phyloP scores from a whole-genome alignment of 2,113 vertebrate species.

The Bubalus kerabau region DNA sequence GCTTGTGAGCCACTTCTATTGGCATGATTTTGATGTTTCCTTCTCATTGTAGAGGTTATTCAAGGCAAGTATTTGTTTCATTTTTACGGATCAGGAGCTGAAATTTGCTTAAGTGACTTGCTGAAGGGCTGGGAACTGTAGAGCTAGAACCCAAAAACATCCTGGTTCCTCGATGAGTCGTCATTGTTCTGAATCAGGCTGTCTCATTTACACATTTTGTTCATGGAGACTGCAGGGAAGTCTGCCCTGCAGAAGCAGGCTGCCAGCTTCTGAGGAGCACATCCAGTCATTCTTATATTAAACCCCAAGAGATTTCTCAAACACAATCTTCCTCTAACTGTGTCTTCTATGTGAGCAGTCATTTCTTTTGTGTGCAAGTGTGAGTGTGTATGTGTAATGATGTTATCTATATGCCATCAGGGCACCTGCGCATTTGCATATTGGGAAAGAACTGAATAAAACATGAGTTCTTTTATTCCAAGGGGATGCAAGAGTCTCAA shows the following conservation, averaged over 20 bases:
- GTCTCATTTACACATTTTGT: not conserved
- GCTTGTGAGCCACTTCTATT: not conserved
- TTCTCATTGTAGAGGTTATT: not conserved
- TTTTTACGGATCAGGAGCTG: not conserved
- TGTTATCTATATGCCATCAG: constrained; percentile 61
- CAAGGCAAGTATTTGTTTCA: not conserved
- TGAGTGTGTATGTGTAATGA: constrained; percentile 49
- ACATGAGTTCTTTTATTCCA: constrained; percentile 66
- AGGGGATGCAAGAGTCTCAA: constrained; percentile 55
- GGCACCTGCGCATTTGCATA: constrained; percentile 73
- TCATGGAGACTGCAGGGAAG: not conserved
- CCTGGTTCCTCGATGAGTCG: not conserved
- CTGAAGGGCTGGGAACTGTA: not conserved
- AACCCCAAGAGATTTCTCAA: constrained; percentile 44
- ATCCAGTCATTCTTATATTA: not conserved
- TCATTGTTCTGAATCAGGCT: not conserved
- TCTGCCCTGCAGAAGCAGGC: not conserved
- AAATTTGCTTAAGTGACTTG: not conserved
- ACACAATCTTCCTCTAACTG: constrained; percentile 45
- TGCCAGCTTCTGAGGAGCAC: not conserved
- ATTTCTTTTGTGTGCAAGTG: constrained; percentile 48
- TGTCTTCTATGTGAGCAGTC: constrained; percentile 49
- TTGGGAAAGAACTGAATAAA: constrained; percentile 67
- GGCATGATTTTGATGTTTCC: not conserved
- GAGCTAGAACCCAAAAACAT: not conserved